phyloP scores from a whole-genome alignment of 2,113 vertebrate species.

The Laticauda colubrina region DNA sequence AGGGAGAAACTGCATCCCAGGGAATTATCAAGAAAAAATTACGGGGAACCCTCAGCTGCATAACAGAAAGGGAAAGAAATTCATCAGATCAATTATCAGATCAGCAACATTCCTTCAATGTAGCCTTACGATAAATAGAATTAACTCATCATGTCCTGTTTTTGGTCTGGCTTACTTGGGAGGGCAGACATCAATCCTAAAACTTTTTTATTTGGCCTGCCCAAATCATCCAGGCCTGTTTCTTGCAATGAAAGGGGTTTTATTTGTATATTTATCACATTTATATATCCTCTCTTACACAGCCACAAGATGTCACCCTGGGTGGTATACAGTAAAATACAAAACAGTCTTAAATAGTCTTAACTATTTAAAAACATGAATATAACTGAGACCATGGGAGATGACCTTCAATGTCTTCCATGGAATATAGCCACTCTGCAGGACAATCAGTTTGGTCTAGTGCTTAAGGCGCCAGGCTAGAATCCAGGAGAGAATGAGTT shows the following conservation, averaged over 20 bases:
- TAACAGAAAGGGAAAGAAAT: too few relatives aligned
- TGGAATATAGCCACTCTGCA: too few relatives aligned
- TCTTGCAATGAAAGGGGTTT: not conserved
- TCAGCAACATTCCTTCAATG: too few relatives aligned
- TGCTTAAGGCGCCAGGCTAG: too few relatives aligned
- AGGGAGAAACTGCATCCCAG: not conserved
- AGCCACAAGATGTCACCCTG: not conserved
- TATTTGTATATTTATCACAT: not conserved
- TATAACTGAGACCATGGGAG: not conserved
- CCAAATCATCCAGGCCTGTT: not conserved
- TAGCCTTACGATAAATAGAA: too few relatives aligned
- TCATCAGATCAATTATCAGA: too few relatives aligned
- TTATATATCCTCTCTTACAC: not conserved
- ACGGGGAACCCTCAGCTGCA: too few relatives aligned
- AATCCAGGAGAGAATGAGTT: too few relatives aligned
- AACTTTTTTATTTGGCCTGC: not conserved
- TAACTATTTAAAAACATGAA: not conserved
- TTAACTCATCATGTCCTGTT: too few relatives aligned
- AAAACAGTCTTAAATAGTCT: not conserved
- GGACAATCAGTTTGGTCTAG: too few relatives aligned
- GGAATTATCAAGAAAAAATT: too few relatives aligned
- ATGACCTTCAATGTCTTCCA: not conserved
- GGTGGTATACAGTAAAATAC: not conserved
- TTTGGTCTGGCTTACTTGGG: too few relatives aligned
- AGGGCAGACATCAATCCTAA: not conserved